Base-by-base conservation (phyloP, 2,888 invertebrate genomes). In the Timema cristinae region DNA sequence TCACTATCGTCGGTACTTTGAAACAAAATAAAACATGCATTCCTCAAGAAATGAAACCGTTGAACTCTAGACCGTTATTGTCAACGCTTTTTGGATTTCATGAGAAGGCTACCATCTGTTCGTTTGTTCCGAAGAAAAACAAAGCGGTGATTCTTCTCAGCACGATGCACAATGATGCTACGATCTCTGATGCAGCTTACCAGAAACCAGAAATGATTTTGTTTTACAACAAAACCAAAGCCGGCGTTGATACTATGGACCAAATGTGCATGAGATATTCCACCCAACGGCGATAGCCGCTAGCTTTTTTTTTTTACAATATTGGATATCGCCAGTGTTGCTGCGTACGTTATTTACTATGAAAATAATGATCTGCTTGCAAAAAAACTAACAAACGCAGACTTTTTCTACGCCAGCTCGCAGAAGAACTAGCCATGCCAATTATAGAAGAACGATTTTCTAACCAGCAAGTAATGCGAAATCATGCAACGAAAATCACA, bases 211-310 rank as follows among this genome's bases (percentile, higher is more conserved):
- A 66, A 66, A 66, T 47, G 66, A 66, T 71, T 52, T 52, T 48
- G n/a, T 71, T 71, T 59, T 71, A 68, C 56, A 71, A 59, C 71
- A 50, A 13, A 50, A 71, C 68, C 50, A 68, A 71, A 59, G 68
- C 15, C 59, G 68, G 59, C 11, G 68, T 72, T 61, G 72, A 72
- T 66, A 16, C 69, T 50, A 59, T 50, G 50, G 72, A 72, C 63
- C 67, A 71, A 59, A 48, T 71, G 66, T 71, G 68, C 50, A 71
- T 66, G 67, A 72, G 49, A 51, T 72, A 69, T 61, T 68, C 61
- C 68, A 63, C 68, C 66, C 52, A 50, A 63, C 52, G 49, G 68
- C 68, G 63, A 66, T 66, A 47, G 66, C 66, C 32, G 16, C 66
- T 66, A 66, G 66, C 8, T 66, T 66, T 54, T 54, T 32, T 66